Percentiles rank a stretch among this genome's conserved stretches.
Conservation (phyloP, 2,113 vertebrate species). For the Elachura formosa region DNA sequence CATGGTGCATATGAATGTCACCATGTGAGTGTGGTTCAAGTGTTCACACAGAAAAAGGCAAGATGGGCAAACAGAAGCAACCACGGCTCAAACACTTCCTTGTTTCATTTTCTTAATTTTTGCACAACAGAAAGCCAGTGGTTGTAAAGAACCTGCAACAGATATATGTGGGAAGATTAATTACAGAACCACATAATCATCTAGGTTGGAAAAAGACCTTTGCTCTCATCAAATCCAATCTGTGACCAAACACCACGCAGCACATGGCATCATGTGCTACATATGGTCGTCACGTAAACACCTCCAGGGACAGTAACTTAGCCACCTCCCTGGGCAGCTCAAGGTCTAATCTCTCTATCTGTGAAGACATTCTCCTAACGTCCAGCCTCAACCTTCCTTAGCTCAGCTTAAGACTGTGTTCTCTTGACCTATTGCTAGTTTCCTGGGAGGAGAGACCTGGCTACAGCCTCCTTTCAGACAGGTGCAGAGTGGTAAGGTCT, state of each 20-base stretch:
- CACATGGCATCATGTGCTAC: too few relatives aligned
- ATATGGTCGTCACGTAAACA: neutral
- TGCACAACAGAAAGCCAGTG: neutral
- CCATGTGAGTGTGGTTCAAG: neutral
- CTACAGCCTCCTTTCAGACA: neutral
- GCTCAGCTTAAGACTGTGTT: too few relatives aligned
- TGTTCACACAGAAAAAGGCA: neutral
- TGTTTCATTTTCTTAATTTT: neutral
- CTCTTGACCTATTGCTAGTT: fast-evolving
- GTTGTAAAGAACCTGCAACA: neutral
- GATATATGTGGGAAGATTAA: fast-evolving
- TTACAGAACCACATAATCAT: neutral
- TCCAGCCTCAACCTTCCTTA: neutral
- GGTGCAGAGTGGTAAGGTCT: neutral
- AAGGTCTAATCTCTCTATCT: neutral
- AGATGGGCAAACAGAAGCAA: neutral
- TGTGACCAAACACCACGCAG: neutral
- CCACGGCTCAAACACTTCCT: fast-evolving
- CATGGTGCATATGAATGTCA: too few relatives aligned
- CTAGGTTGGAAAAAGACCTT: neutral
- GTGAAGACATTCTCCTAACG: neutral
- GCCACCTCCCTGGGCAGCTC: neutral
- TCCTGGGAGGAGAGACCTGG: neutral
- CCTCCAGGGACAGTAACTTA: fast-evolving
- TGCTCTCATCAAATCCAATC: fast-evolving